Conservation (phyloP, 2,113 vertebrate genomes). For the Lepus europaeus region DNA sequence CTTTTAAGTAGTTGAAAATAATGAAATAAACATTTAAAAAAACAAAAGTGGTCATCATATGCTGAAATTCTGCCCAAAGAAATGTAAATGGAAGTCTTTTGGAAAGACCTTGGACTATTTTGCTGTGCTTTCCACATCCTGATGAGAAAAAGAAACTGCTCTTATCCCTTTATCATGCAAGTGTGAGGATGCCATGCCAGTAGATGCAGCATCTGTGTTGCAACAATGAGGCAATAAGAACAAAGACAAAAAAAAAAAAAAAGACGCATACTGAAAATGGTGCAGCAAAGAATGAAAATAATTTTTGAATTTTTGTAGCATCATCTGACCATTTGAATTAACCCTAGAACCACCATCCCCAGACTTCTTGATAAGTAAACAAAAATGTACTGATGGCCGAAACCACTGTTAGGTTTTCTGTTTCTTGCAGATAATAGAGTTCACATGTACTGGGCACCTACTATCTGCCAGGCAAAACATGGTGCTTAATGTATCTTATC, state of each 20-base stretch:
- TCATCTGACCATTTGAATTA: neutral
- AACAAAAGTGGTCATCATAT: neutral
- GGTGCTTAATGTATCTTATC: neutral
- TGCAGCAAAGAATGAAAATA: neutral
- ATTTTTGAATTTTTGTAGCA: neutral
- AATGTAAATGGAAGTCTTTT: constrained; percentile 45
- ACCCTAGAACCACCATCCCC: neutral
- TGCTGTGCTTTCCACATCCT: constrained; percentile 15
- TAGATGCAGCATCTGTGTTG: constrained; percentile 14
- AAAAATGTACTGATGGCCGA: constrained; percentile 8
- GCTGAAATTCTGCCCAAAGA: constrained; percentile 46
- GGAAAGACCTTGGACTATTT: constrained; percentile 43
- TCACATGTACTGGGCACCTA: neutral
- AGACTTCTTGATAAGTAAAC: constrained; percentile 46
- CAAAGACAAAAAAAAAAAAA: constrained; percentile 60
- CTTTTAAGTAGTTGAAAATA: too few species aligned
- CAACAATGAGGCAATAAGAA: constrained; percentile 19
- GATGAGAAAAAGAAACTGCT: constrained; percentile 19
- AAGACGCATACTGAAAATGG: neutral
- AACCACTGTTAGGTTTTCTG: neutral
- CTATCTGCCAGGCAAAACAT: neutral
- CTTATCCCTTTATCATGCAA: neutral
- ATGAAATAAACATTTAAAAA: too few species aligned
- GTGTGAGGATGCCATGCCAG: neutral
- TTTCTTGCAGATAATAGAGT: neutral